Evolutionary conservation across 2,797 vertebrate species (phyloP).

Genomic region (Gambelia wislizenii): DNA sequence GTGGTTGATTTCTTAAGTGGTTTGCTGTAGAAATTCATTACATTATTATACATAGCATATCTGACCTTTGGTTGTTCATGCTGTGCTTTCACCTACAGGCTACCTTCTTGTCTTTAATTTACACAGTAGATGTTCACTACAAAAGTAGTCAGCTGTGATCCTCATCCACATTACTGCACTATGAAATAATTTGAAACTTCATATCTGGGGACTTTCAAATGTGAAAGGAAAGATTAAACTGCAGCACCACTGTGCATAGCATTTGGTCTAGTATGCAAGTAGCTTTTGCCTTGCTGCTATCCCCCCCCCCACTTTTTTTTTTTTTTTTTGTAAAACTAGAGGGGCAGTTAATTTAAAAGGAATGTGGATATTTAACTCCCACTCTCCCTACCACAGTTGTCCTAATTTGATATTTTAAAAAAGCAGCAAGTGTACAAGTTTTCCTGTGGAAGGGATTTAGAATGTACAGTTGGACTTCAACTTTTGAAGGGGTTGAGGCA

Average conservation of each 20-base stretch:
- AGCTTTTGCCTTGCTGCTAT: background rate
- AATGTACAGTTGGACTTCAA: no score
- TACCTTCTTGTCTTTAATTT: conserved; percentile 46
- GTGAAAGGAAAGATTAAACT: conserved; percentile 23
- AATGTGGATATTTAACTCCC: background rate
- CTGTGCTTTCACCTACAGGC: conserved; percentile 42
- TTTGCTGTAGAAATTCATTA: conserved; percentile 73
- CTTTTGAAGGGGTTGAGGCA: no score
- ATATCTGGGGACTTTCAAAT: conserved; percentile 33
- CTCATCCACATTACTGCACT: conserved; percentile 30
- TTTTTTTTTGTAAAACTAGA: conserved; percentile 4
- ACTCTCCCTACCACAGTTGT: background rate
- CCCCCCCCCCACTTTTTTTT: no score
- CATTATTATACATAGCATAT: conserved; percentile 52
- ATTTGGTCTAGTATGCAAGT: background rate
- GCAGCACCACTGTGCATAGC: background rate
- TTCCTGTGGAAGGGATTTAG: background rate
- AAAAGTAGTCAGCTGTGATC: conserved; percentile 22
- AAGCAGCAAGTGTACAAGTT: background rate
- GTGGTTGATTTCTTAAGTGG: conserved; percentile 61
- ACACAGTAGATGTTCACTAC: conserved; percentile 59
- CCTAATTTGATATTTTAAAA: background rate
- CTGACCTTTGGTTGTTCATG: conserved; percentile 62
- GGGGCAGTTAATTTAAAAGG: background rate
- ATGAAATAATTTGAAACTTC: conserved; percentile 28